Evolutionary conservation across 1,140 invertebrate species (phyloP).

Genomic region (Bombus affinis): DNA sequence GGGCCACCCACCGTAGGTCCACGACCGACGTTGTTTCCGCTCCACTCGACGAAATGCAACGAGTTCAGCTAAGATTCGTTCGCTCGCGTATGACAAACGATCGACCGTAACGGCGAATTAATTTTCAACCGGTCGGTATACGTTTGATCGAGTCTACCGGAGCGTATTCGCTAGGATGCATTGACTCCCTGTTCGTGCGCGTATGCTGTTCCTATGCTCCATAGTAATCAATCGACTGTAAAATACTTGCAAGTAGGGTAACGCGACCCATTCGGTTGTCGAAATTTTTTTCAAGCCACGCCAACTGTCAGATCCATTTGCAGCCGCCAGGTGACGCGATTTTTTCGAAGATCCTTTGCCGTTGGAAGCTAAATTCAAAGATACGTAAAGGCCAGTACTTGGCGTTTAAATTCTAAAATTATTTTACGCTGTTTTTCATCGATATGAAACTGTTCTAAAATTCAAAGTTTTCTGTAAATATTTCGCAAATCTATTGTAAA

Average conservation of each 20-base stretch:
- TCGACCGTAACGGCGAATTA: constrained; percentile 59
- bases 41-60: constrained; percentile 34
- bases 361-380: not conserved
- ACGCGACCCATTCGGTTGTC: constrained; percentile 19
- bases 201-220: not conserved
- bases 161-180: constrained; percentile 56
- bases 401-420: not conserved
- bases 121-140: constrained; percentile 48
- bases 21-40: constrained; percentile 29
- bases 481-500: too few species aligned
- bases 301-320: not conserved
- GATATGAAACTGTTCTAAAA: not conserved
- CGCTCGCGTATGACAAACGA: constrained; percentile 59
- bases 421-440: not conserved
- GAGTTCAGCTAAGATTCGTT: constrained; percentile 19
- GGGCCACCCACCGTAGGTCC: constrained; percentile 39
- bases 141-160: constrained; percentile 57
- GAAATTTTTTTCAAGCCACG: constrained; percentile 12
- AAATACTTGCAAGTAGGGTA: constrained; percentile 45
- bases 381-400: not conserved
- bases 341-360: not conserved
- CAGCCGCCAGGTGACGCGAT: not conserved
- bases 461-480: not conserved
- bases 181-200: constrained; percentile 29
- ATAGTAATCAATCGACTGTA: constrained; percentile 44